Evolutionary conservation across 2,888 invertebrate species (phyloP).

Genomic region (Perizoma flavofasciatum): DNA sequence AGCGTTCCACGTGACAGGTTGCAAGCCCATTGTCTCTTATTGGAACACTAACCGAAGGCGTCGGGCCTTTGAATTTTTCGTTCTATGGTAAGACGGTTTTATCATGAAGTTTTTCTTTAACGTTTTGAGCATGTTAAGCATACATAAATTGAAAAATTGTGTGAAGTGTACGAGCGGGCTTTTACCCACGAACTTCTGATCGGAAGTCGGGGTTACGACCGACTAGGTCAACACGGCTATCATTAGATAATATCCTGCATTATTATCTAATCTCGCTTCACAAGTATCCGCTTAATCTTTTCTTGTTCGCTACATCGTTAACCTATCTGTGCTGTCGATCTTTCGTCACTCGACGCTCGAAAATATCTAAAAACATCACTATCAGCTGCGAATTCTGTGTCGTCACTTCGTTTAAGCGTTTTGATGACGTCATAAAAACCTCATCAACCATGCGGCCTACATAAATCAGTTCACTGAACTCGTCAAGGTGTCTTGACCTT

Average conservation of each 20-base stretch:
- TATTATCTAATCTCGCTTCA: not conserved
- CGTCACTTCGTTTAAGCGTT: conserved; percentile 59
- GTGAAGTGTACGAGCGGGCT: no score
- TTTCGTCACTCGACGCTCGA: conserved; percentile 17
- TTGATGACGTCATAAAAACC: conserved; percentile 70
- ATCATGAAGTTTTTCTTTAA: no score
- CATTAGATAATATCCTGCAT: not conserved
- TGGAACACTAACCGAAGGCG: no score
- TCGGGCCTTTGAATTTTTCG: no score
- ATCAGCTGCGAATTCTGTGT: conserved; percentile 42
- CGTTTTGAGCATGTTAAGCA: no score
- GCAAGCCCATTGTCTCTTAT: no score
- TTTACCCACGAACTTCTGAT: no score
- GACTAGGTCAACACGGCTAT: no score
- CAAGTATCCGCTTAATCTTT: conserved; percentile 10
- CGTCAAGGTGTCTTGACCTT: conserved; percentile 20
- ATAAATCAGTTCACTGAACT: conserved; percentile 49
- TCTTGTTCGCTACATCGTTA: conserved; percentile 14
- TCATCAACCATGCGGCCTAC: conserved; percentile 60
- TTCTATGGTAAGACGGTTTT: no score
- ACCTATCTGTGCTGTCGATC: conserved; percentile 25
- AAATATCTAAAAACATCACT: conserved; percentile 38
- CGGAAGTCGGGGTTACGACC: no score
- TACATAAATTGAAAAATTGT: no score
- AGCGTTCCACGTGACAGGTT: no score